phyloP scores from a whole-genome alignment of 2,797 vertebrate genomes.

The Brachymystax lenok region DNA sequence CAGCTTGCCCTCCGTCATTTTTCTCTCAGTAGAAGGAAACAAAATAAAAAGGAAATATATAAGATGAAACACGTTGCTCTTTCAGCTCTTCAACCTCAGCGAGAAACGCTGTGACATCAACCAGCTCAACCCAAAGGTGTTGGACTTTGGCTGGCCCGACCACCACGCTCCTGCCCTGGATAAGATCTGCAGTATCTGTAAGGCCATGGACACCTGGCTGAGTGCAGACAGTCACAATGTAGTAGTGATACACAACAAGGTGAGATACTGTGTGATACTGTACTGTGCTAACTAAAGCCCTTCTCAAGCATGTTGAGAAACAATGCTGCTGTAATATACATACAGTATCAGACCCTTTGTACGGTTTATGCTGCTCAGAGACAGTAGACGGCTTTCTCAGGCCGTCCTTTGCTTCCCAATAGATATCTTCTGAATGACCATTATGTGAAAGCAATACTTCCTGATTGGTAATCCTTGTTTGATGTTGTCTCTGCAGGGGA shows the following conservation, averaged over 20 bases:
- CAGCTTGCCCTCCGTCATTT: too few species aligned
- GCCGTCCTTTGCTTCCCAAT: slow-evolving; percentile 18
- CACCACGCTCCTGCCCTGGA: slow-evolving; percentile 94
- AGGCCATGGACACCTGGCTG: slow-evolving; percentile 98
- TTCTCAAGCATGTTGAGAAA: too few species aligned
- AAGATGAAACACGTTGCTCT: too few species aligned
- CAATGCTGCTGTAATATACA: too few species aligned
- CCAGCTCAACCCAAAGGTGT: slow-evolving; percentile 91
- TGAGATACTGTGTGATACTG: slow-evolving; percentile 46
- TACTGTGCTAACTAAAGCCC: too few species aligned
- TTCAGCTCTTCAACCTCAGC: slow-evolving; percentile 95
- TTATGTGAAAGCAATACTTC: too few species aligned
- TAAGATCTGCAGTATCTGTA: slow-evolving; percentile 98
- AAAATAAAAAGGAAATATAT: too few species aligned
- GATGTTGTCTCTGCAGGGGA: slow-evolving; percentile 79
- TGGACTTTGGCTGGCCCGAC: slow-evolving; percentile 98
- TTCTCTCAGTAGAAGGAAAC: too few species aligned
- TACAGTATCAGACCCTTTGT: too few species aligned
- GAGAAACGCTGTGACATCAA: slow-evolving; percentile 90
- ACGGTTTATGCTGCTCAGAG: not conserved
- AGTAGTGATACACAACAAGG: slow-evolving; percentile 96
- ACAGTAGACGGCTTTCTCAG: slow-evolving; percentile 56
- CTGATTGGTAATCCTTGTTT: not conserved
- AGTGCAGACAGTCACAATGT: slow-evolving; percentile 87
- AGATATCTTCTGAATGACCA: too few species aligned